Evolutionary conservation across 2,113 vertebrate genomes (phyloP).

Genomic region (Grantiella picta): DNA sequence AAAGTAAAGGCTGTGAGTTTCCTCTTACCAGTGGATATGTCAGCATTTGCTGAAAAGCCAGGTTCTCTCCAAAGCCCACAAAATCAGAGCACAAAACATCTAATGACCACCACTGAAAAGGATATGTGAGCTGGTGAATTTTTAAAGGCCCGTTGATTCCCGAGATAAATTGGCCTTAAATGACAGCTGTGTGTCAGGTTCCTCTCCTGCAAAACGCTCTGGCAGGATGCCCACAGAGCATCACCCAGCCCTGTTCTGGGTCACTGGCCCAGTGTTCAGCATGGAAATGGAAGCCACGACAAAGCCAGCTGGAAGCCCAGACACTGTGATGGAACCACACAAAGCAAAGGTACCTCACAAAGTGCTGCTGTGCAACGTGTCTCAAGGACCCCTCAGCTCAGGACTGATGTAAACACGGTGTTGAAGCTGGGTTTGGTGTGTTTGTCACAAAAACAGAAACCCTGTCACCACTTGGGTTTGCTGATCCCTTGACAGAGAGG

Average conservation of each 20-base stretch:
- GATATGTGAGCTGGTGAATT: slow-evolving; percentile 68
- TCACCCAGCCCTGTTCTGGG: background rate
- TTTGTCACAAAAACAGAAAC: background rate
- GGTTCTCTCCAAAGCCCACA: slow-evolving; percentile 62
- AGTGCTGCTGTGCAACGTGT: background rate
- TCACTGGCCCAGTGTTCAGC: slow-evolving; percentile 28
- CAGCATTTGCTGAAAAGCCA: slow-evolving; percentile 74
- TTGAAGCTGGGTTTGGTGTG: background rate
- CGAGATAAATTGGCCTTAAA: background rate
- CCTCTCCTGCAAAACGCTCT: slow-evolving; percentile 42
- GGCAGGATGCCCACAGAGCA: slow-evolving; percentile 24
- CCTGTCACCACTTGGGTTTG: fast-evolving
- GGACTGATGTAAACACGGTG: background rate
- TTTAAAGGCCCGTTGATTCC: slow-evolving; percentile 55
- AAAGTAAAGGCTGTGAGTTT: slow-evolving; percentile 93
- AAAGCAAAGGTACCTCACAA: background rate
- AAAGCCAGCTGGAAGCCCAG: background rate
- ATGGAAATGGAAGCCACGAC: background rate
- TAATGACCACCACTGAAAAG: slow-evolving; percentile 77
- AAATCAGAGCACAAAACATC: slow-evolving; percentile 65
- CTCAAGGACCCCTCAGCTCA: background rate
- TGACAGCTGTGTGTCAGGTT: slow-evolving; percentile 37
- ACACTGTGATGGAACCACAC: background rate
- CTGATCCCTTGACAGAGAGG: background rate
- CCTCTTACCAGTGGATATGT: slow-evolving; percentile 81